Evolutionary conservation across 2,888 invertebrate species (phyloP), one percentile per base, ranked within the genome.

Genomic region (Trichopria drosophilae): DNA sequence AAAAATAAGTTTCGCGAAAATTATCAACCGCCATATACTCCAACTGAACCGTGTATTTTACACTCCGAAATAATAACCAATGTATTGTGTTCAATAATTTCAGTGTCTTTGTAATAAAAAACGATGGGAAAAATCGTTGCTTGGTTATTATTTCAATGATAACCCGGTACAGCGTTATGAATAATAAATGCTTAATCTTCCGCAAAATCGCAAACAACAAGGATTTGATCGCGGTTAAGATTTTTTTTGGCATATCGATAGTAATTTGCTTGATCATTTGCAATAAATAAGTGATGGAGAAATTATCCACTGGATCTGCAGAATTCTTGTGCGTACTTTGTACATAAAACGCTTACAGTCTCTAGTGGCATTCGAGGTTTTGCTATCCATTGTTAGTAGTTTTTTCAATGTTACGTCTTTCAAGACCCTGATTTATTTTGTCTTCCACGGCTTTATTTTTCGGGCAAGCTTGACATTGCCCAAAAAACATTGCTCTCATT

Each of bases 341-440:
- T n/a, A n/a, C n/a, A n/a, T n/a, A n/a, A n/a, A n/a, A n/a, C n/a
- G 6, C 26, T 18, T 29, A 16, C 6, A 2, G 44, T 52, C 31
- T 52, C 52, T 1, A 54, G 39, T 6, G 18, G 36, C 7, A 47
- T 40, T 15, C 47, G 44, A 22, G 57, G 55, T 37, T 48, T 57
- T 12, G 28, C 23, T 19, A 53, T 22, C 51, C 53, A 57, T 7
- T 53, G 41, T 26, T 36, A 13, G n/a, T 20, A 3, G 52, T 29
- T 5, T 23, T 23, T 6, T 47, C 39, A 22, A 52, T 41, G 20
- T 31, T 35, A 13, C 32, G 41, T 16, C 51, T 36, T 5, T 48
- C 41, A 4, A 55, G 35, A 31, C 32, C 35, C 5, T 37, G 16
- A 9, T n/a, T 15, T n/a, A 55, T 31, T 1, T 22, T 22, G 3